Evolutionary conservation across 1,140 invertebrate genomes (phyloP), one percentile per base, ranked within the genome.

Genomic region (Bathynomus jamesi): DNA sequence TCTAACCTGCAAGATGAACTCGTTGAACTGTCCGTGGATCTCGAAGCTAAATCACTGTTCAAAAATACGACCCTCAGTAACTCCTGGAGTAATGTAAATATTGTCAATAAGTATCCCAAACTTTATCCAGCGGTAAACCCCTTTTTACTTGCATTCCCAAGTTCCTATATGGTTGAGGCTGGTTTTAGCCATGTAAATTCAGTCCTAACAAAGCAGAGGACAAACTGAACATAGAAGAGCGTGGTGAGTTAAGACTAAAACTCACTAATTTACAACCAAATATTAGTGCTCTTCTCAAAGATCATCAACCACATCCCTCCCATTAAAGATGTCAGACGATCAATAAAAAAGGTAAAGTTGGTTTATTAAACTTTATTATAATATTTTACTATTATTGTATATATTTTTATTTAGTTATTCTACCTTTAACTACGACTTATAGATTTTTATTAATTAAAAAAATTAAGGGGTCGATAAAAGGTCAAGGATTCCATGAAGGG

Each of bases 21-120:
- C 61, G 69, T 60, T 65, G 67, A 70, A 27, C 31, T 73, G 60
- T 40, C 67, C 64, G 31, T 53, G 65, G 72, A 69, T 30, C 72
- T 73, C 3, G 62, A 69, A 73, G 72, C 72, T 65, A 69, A 28
- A 30, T 67, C 31, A 17, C 29, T 73, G 61, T 69, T 69, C 61
- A 46, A 60, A 72, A 68, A 46, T 17, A 72, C 61, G 65, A 63
- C 29, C 28, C 64, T 72, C 64, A 29, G 27, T 68, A 65, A 73
- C 13, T 69, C 46, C 25, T 69, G 67, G 66, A 68, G 24, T 11
- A 70, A 69, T 27, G 28, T 64, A 21, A 69, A 73, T 61, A 69
- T 28, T 27, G 29, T 66, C 64, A 66, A 21, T 65, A 70, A 73
- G 65, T 70, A 65, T 28, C 67, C 67, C 29, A 31, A 31, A 30